Evolutionary conservation across 2,888 invertebrate genomes (phyloP).

Genomic region (Epistrophella euchroma): DNA sequence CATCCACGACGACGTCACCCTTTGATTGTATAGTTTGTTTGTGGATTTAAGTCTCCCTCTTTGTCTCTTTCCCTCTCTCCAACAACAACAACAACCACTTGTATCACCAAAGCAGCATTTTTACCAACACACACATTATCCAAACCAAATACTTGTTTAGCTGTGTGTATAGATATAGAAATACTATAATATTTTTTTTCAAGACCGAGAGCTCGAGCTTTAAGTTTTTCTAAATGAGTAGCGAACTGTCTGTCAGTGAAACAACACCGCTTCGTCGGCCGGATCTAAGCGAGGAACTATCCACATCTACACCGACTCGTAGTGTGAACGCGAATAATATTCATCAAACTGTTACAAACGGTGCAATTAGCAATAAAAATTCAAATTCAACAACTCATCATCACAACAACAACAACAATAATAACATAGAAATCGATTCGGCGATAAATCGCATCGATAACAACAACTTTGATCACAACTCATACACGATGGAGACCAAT

Average conservation of each 20-base stretch:
- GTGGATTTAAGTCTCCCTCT: slow-evolving; percentile 14
- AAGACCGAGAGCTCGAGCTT: slow-evolving; percentile 77
- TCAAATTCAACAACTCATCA: slow-evolving; percentile 27
- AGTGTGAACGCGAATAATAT: slow-evolving; percentile 67
- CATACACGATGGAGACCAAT: slow-evolving; percentile 81
- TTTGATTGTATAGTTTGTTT: slow-evolving; percentile 42
- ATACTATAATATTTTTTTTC: slow-evolving; percentile 35
- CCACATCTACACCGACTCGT: slow-evolving; percentile 76
- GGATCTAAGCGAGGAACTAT: slow-evolving; percentile 78
- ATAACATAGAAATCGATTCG: slow-evolving; percentile 76
- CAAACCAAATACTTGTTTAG: slow-evolving; percentile 47
- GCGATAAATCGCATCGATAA: slow-evolving; percentile 70
- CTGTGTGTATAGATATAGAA: slow-evolving; percentile 36
- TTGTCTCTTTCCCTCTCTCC: slow-evolving; percentile 19
- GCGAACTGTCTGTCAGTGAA: slow-evolving; percentile 82
- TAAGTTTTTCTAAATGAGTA: slow-evolving; percentile 81
- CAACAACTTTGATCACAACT: slow-evolving; percentile 64
- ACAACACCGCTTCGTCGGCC: slow-evolving; percentile 83
- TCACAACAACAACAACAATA: slow-evolving; percentile 76
- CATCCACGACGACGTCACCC: slow-evolving; percentile 49
- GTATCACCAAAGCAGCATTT: slow-evolving; percentile 4
- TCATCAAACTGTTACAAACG: slow-evolving; percentile 66
- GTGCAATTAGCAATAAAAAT: slow-evolving; percentile 45
- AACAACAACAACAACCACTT: slow-evolving; percentile 9
- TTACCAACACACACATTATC: background rate